Percentiles rank a stretch among this genome's conserved stretches.
Conservation (phyloP, 2,113 vertebrate species). For the Charadrius vociferus region DNA sequence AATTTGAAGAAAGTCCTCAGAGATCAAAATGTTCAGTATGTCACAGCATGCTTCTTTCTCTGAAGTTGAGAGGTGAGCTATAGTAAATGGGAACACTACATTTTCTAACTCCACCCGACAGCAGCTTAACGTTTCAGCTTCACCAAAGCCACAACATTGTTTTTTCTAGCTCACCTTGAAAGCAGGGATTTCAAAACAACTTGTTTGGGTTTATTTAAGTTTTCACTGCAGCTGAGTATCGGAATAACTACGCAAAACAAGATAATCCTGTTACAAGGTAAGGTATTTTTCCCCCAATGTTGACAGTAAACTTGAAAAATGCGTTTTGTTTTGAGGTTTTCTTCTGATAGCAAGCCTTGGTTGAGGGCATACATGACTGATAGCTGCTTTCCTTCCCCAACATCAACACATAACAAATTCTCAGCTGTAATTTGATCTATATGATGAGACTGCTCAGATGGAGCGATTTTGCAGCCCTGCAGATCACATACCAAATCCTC, state of each 20-base stretch:
- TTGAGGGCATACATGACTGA: neutral
- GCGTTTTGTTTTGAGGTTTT: neutral
- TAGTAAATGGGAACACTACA: neutral
- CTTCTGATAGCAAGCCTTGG: neutral
- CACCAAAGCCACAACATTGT: neutral
- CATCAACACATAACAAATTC: neutral
- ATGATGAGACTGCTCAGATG: neutral
- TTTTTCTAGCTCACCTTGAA: neutral
- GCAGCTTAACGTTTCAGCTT: neutral
- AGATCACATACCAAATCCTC: neutral
- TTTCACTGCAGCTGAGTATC: neutral
- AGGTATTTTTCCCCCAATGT: neutral
- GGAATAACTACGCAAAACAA: neutral
- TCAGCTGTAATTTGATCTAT: neutral
- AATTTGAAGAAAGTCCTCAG: conserved; percentile 40
- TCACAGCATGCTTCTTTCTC: conserved; percentile 17
- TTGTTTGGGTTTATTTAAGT: neutral
- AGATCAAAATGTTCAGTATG: conserved; percentile 52
- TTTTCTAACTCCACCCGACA: neutral
- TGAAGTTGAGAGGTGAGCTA: conserved; percentile 25
- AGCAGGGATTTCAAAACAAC: neutral
- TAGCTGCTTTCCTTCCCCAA: neutral
- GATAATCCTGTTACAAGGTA: neutral
- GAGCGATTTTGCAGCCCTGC: neutral
- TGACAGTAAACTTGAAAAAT: neutral